Conservation (phyloP, 1,140 invertebrate genomes). For the Trichogramma pretiosum region DNA sequence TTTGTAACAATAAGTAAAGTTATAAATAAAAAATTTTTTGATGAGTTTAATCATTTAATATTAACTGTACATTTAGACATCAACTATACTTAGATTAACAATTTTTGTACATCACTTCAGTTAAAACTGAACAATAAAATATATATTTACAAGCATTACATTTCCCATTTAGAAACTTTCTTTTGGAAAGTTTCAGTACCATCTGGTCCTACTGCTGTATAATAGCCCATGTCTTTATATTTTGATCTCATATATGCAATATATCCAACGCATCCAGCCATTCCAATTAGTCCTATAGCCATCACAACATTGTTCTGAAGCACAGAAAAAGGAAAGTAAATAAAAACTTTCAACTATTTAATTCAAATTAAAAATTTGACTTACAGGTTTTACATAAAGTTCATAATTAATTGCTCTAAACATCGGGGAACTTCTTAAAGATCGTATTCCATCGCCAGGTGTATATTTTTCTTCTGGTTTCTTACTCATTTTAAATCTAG, state of each 20-base stretch:
- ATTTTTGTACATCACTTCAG: too few species aligned
- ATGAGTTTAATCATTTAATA: too few species aligned
- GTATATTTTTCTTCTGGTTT: conserved; percentile 24
- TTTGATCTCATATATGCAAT: conserved; percentile 71
- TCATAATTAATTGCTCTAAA: conserved; percentile 76
- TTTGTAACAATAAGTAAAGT: too few species aligned
- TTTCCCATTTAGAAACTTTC: conserved; percentile 70
- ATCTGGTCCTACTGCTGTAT: conserved; percentile 63
- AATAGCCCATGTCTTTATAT: conserved; percentile 68
- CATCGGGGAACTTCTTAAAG: conserved; percentile 57
- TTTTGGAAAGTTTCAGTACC: conserved; percentile 64
- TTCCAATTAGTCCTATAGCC: conserved; percentile 60
- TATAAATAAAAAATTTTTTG: too few species aligned
- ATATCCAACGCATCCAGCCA: conserved; percentile 57
- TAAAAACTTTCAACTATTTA: conserved; percentile 9
- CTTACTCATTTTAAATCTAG: conserved; percentile 24
- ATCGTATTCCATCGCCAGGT: conserved; percentile 70
- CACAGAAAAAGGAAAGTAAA: conserved; percentile 14
- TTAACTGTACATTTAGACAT: too few species aligned
- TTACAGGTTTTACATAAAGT: conserved; percentile 73
- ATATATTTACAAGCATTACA: conserved; percentile 17
- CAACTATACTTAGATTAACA: too few species aligned
- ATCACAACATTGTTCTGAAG: conserved; percentile 75
- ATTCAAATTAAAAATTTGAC: conserved; percentile 14
- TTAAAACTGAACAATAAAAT: too few species aligned